These are phyloP conservation scores for Aphrophora alni DNA, from an alignment of 2,888 invertebrate species.

Conservation along the genomic window DNA sequence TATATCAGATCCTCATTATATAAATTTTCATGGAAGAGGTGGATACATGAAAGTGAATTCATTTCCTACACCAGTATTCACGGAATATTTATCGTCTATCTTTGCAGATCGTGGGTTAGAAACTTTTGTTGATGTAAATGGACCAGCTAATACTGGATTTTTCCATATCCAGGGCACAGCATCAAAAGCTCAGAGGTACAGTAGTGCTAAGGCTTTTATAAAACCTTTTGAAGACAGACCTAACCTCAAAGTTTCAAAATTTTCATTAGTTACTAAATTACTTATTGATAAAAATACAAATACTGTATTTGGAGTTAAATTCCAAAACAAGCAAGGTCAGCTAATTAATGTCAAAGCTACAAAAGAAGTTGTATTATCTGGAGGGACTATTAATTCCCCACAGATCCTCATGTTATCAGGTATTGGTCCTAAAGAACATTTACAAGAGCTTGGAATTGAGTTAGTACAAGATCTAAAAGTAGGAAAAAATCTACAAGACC, in stretches of 20 bases:
- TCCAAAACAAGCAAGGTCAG: constrained; percentile 58
- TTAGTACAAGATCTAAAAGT: constrained; percentile 65
- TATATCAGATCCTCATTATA: constrained; percentile 58
- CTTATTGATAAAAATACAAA: constrained; percentile 61
- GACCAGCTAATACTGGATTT: constrained; percentile 41
- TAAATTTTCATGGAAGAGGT: constrained; percentile 58
- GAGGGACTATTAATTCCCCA: constrained; percentile 80
- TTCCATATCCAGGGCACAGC: constrained; percentile 44
- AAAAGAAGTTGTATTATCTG: constrained; percentile 75
- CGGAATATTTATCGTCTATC: not conserved
- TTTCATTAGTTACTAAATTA: constrained; percentile 63
- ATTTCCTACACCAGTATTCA: constrained; percentile 64
- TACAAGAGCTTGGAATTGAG: constrained; percentile 61
- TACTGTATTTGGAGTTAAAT: constrained; percentile 64
- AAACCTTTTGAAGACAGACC: constrained; percentile 46
- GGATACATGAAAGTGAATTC: constrained; percentile 64
- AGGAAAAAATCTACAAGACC: constrained; percentile 64
- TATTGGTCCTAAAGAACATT: constrained; percentile 66
- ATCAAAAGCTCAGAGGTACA: constrained; percentile 42
- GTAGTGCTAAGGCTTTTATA: constrained; percentile 48
- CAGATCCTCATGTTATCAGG: constrained; percentile 84
- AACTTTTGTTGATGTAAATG: constrained; percentile 56
- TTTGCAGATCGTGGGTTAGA: constrained; percentile 69
- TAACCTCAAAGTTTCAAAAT: constrained; percentile 66
- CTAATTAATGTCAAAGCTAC: constrained; percentile 62